A percentile compares a stretch with the other conserved stretches of the same genome.
These are phyloP conservation scores for Stigmatopora nigra DNA, from an alignment of 2,113 vertebrate species.

Conservation along the genomic window DNA sequence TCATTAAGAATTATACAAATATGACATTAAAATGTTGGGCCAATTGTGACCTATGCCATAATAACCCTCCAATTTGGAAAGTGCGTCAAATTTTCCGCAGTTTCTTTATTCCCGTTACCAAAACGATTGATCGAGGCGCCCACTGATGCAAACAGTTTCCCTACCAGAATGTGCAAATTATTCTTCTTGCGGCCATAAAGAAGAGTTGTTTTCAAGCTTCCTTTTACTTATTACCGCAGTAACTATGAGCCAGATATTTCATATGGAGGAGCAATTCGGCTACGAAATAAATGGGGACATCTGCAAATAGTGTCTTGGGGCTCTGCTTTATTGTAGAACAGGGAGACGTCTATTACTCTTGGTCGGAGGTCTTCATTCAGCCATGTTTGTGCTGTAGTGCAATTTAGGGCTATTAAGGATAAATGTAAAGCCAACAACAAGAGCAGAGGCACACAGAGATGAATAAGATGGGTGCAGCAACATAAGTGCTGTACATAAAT, in stretches of 20 bases:
- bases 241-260: neutral
- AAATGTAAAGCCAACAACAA: neutral
- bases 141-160: slow-evolving; percentile 10
- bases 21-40: slow-evolving; percentile 21
- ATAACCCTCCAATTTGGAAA: slow-evolving; percentile 5
- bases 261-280: neutral
- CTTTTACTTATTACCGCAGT: neutral
- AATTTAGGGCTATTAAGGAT: slow-evolving; percentile 1
- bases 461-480: neutral
- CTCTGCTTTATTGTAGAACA: neutral
- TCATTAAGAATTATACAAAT: slow-evolving; percentile 13
- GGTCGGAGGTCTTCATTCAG: neutral
- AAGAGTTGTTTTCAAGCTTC: neutral
- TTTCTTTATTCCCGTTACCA: neutral
- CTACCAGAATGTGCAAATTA: neutral
- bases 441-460: neutral
- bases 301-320: neutral
- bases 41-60: neutral
- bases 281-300: neutral
- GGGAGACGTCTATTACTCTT: neutral
- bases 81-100: slow-evolving; percentile 12
- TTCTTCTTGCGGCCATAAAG: neutral
- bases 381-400: neutral
- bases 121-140: slow-evolving; percentile 6
- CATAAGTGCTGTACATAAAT: neutral